These are phyloP conservation scores for Coracopsis vasa DNA, from an alignment of 2,113 vertebrate genomes.

Conservation along the genomic window DNA sequence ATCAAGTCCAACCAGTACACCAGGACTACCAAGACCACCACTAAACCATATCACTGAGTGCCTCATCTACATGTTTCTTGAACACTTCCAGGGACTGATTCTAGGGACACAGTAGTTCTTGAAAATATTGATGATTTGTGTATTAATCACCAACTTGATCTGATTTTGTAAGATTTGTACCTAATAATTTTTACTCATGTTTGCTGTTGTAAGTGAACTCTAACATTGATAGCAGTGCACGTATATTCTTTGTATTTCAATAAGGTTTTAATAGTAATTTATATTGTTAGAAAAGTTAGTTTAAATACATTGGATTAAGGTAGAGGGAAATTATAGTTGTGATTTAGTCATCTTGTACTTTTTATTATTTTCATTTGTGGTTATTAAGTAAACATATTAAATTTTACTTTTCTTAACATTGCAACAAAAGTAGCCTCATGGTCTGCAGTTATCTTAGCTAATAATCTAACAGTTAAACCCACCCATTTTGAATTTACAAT, in stretches of 20 bases:
- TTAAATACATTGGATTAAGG: neutral
- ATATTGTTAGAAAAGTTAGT: neutral
- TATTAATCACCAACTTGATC: neutral
- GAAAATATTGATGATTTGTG: neutral
- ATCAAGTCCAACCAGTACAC: neutral
- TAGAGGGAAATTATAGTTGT: fast-evolving
- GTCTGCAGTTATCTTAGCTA: neutral
- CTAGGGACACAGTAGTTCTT: neutral
- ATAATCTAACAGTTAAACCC: neutral
- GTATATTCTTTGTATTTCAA: neutral
- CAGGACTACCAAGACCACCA: neutral
- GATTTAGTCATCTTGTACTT: neutral
- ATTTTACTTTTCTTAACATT: neutral
- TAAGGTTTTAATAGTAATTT: neutral
- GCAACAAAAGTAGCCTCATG: neutral
- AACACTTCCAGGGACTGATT: neutral
- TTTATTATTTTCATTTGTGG: neutral
- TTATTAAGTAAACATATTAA: neutral
- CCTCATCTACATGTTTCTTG: neutral
- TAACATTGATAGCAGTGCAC: neutral
- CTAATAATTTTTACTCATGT: neutral
- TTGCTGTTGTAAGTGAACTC: neutral
- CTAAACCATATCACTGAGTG: neutral
- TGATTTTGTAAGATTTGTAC: neutral
- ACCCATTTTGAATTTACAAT: neutral